Evolutionary conservation across 1,140 invertebrate species (phyloP), one percentile per base, ranked within the genome.

Genomic region (Drosophila rufa): DNA sequence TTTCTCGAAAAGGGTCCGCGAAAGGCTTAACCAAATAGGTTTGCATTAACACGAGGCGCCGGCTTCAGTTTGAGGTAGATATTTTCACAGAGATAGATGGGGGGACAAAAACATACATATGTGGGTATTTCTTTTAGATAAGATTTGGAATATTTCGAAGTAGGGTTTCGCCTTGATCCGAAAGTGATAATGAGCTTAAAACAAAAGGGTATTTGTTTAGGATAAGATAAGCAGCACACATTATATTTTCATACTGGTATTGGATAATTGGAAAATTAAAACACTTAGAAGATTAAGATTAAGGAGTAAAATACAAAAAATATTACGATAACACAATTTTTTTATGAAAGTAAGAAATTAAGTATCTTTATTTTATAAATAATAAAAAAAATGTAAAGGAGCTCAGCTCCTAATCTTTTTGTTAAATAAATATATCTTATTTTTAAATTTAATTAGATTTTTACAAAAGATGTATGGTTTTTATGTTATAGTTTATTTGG

Each of bases 31-130:
- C 22, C 40, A 59, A 60, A 50, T n/a, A 17, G 55, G 40, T 22
- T 51, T 38, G n/a, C 55, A 73, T 73, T 71, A 71, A 12, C 53
- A 43, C 0, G 19, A 43, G 70, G 46, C 70, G 70, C 68, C 67
- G 12, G 51, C 25, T 12, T 14, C 1, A 27, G 11, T 5, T 47
- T 42, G 40, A 22, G 27, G 15, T 11, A 11, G 17, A 22, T 22
- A 30, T 36, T 59, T n/a, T 12, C n/a, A 14, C 9, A 36, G 9
- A 40, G 15, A 33, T 33, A 33, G 4, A 17, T 67, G 8, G 12
- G 5, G 30, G 25, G 27, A 46, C 22, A 8, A n/a, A 40, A 3
- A 19, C 60, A 64, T 30, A 33, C 30, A 33, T 33, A 33, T 66
- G 62, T 66, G 27, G 62, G 62, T 45, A 17, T 66, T 43, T 62